phyloP scores from a whole-genome alignment of 2,113 vertebrate species.

The Phalacrocorax aristotelis region DNA sequence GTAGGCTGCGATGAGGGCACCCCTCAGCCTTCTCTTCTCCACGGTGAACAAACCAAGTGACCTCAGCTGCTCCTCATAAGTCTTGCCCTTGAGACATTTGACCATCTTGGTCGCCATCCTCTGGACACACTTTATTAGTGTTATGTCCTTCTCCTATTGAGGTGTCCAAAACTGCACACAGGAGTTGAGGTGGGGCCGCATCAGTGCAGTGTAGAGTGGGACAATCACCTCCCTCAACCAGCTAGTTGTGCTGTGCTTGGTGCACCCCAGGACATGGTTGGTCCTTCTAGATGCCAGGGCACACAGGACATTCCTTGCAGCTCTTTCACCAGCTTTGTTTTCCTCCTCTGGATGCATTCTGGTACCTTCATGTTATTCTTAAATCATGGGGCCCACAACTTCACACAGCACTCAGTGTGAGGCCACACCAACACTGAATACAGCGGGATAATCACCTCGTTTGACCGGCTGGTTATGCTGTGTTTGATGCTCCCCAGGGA shows the following conservation, averaged over 20 bases:
- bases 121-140: not conserved
- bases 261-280: not conserved
- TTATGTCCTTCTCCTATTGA: not conserved
- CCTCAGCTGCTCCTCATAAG: not conserved
- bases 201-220: not conserved
- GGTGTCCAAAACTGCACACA: not conserved
- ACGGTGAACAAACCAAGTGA: not conserved
- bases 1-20: not conserved
- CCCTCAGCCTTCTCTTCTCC: not conserved
- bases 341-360: rapidly evolving
- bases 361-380: not conserved
- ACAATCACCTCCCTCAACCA: not conserved
- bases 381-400: not conserved
- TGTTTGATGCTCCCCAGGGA: not conserved
- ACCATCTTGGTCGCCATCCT: not conserved
- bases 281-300: not conserved
- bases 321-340: too few relatives aligned
- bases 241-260: not conserved
- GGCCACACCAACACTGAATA: rapidly evolving
- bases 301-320: not conserved
- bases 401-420: not conserved
- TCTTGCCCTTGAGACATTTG: rapidly evolving
- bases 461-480: not conserved
- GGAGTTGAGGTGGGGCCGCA: rapidly evolving
- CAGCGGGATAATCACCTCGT: too few relatives aligned